These are phyloP conservation scores for Scopus umbretta DNA, from an alignment of 2,113 vertebrate species.

Conservation along the genomic window DNA sequence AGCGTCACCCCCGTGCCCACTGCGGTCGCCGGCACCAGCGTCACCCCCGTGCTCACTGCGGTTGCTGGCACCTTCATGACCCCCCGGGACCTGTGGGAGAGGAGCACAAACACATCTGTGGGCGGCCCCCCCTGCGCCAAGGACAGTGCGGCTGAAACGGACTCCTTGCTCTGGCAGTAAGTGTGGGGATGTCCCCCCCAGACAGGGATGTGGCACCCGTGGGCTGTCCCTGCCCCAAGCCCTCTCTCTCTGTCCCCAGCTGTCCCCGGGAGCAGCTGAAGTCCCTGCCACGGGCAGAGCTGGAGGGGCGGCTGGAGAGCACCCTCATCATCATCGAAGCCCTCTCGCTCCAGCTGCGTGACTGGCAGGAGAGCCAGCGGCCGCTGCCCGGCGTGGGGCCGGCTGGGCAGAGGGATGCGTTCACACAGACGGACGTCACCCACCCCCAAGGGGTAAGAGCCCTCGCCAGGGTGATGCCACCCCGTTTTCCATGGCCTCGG, in stretches of 20 bases:
- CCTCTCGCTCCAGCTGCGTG: slow-evolving; percentile 80
- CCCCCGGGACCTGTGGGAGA: slow-evolving; percentile 41
- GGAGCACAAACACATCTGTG: slow-evolving; percentile 29
- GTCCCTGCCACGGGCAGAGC: slow-evolving; percentile 73
- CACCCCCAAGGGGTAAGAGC: slow-evolving; percentile 74
- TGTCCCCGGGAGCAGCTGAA: slow-evolving; percentile 75
- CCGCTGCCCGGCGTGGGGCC: slow-evolving; percentile 10
- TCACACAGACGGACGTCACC: slow-evolving; percentile 81
- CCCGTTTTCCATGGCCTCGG: accelerated
- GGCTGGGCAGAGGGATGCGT: slow-evolving; percentile 70
- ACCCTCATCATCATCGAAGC: slow-evolving; percentile 86
- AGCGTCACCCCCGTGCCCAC: not conserved
- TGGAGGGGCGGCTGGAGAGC: slow-evolving; percentile 83
- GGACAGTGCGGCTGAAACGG: slow-evolving; percentile 52
- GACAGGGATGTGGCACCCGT: accelerated
- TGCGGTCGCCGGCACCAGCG: not conserved
- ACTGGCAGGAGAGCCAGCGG: slow-evolving; percentile 51
- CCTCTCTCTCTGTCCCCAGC: slow-evolving; percentile 55
- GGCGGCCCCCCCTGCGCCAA: not conserved
- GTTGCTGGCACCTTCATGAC: slow-evolving; percentile 48
- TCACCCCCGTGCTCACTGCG: not conserved
- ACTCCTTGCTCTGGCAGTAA: slow-evolving; percentile 70
- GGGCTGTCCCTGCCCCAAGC: not conserved
- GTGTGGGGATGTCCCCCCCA: not conserved
- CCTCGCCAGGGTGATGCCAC: accelerated